Evolutionary conservation across 2,113 vertebrate species (phyloP).

Genomic region (Saguinus imperator): DNA sequence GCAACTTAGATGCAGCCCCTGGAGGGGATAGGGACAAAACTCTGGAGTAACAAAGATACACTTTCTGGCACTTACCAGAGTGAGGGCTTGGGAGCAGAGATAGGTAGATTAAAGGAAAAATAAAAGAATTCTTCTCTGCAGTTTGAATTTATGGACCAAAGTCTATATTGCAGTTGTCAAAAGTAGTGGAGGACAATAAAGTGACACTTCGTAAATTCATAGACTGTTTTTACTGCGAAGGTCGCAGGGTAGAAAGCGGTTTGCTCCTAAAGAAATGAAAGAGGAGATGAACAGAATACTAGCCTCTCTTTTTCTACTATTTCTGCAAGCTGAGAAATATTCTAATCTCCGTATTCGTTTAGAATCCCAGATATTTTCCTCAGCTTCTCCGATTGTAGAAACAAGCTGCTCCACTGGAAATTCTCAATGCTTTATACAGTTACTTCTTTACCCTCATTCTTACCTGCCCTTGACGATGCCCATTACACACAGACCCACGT

Average conservation of each 20-base stretch:
- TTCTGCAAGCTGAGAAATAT: background rate
- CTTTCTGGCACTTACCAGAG: background rate
- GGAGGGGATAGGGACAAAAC: background rate
- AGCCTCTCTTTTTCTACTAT: background rate
- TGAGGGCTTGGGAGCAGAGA: background rate
- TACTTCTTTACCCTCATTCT: background rate
- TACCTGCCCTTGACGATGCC: background rate
- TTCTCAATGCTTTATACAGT: background rate
- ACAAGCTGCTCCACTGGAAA: background rate
- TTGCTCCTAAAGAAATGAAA: background rate
- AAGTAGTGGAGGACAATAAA: background rate
- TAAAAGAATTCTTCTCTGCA: background rate
- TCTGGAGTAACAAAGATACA: background rate
- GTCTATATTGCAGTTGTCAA: background rate
- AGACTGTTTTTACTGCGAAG: background rate
- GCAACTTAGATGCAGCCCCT: background rate
- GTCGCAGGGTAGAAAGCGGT: background rate
- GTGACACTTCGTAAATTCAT: background rate
- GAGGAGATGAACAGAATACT: background rate
- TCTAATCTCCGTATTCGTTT: background rate
- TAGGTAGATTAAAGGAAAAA: background rate
- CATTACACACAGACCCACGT: background rate
- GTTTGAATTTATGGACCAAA: constrained; percentile 4
- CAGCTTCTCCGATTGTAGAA: background rate
- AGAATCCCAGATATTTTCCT: background rate